Base-by-base conservation (phyloP, 2,888 invertebrate genomes). In the Tetropium fuscum region DNA sequence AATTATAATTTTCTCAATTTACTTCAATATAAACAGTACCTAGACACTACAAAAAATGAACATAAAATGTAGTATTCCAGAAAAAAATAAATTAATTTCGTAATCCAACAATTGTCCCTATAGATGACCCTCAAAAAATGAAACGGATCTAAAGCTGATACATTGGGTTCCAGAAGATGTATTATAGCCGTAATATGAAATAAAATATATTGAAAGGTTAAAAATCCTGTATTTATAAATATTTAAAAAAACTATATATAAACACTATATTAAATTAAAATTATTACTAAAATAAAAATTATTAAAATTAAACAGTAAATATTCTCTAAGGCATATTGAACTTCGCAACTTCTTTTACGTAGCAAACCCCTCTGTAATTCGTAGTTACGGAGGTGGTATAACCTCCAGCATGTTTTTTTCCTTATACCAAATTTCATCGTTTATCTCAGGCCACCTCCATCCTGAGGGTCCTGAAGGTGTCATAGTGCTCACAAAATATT, bases 181-280 rank as follows among this genome's bases (percentile, higher is more conserved):
- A 7, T 7, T 27, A 27, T 27, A 10, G 2, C n/a, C 7, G 27
- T 7, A 27, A 4, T 27, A 7, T 27, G 27, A 2, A 27, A 27
- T 27, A 27, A 27, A 27, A 27, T 7, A 27, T 4, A 2, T 27
- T 27, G 2, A 27, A 27, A 27, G 27, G 7, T 27, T 4, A 7
- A 27, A 27, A 27, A 4, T 2, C 2, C 2, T 27, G 7, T 27
- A 27, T 27, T 27, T 27, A 27, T 27, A 27, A 27, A 27, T 7
- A 27, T 27, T 27, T n/a, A 15, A 8, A 44, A 41, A 56, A 57
- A 60, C n/a, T n/a, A n/a, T n/a, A n/a, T n/a, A n/a, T n/a, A n/a
- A n/a, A n/a, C n/a, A n/a, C n/a, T n/a, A n/a, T n/a, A n/a, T n/a
- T n/a, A n/a, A n/a, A n/a, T n/a, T n/a, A n/a, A n/a, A n/a, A n/a